These are phyloP conservation scores for Trachymyrmex septentrionalis DNA, from an alignment of 1,140 invertebrate species.

Conservation along the genomic window DNA sequence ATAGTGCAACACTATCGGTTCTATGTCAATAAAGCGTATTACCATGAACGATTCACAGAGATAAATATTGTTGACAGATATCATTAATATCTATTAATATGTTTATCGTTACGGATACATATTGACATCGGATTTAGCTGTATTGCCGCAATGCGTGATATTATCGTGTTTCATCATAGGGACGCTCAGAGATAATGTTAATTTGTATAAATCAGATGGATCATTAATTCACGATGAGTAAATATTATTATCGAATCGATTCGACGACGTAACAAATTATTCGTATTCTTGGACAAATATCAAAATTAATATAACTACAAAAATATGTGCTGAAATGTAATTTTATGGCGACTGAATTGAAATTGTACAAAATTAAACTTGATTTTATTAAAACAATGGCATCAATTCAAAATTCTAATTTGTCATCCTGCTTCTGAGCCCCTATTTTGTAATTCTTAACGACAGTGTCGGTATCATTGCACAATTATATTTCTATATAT, in stretches of 20 bases:
- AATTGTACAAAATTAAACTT: background rate
- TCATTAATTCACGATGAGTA: background rate
- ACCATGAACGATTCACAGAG: background rate
- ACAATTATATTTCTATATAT: too few species aligned
- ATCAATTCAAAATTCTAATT: background rate
- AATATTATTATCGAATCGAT: conserved; percentile 29
- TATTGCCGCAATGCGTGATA: background rate
- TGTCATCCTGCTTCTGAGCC: too few species aligned
- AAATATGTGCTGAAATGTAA: conserved; percentile 22
- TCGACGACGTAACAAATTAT: conserved; percentile 10
- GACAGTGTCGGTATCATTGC: too few species aligned
- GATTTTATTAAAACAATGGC: background rate
- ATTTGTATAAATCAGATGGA: conserved; percentile 42
- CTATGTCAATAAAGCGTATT: background rate
- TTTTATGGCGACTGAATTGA: background rate
- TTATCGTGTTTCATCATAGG: background rate
- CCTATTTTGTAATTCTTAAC: too few species aligned
- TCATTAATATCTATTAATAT: conserved; percentile 31
- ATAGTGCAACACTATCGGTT: background rate
- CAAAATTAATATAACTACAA: background rate
- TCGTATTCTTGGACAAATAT: background rate
- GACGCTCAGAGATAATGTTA: background rate
- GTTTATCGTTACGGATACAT: background rate
- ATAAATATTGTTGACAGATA: conserved; percentile 3
- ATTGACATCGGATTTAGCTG: background rate